Evolutionary conservation across 2,888 invertebrate species (phyloP).

Genomic region (Agrilus mali): DNA sequence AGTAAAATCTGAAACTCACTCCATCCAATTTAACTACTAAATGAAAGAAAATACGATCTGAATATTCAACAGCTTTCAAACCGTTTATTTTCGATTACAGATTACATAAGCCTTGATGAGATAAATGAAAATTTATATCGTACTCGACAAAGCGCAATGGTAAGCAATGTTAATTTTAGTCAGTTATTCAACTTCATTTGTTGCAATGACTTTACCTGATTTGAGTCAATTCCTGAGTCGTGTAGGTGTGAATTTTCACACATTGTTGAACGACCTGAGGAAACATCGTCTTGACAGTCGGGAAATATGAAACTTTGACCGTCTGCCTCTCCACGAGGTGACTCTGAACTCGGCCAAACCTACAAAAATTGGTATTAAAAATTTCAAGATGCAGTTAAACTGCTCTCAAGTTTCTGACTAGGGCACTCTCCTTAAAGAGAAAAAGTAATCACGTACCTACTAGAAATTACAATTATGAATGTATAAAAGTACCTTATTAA

Average conservation of each 20-base stretch:
- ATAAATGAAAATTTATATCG: no score
- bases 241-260: slow-evolving; percentile 41
- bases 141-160: no score
- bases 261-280: slow-evolving; percentile 26
- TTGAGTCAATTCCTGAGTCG: slow-evolving; percentile 61
- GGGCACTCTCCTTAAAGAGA: not conserved
- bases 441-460: no score
- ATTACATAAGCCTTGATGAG: no score
- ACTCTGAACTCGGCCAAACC: slow-evolving; percentile 62
- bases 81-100: no score
- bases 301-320: slow-evolving; percentile 58
- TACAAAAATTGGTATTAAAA: slow-evolving; percentile 21
- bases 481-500: no score
- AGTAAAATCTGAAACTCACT: no score
- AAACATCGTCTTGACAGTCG: slow-evolving; percentile 31
- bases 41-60: no score
- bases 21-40: no score
- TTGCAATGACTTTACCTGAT: slow-evolving; percentile 40
- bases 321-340: slow-evolving; percentile 53
- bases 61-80: no score
- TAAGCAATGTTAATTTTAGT: no score
- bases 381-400: slow-evolving; percentile 2
- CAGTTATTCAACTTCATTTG: not conserved
- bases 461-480: no score
- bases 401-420: slow-evolving; percentile 7